Conservation (phyloP, 2,113 vertebrate genomes). For the Grus americana region DNA sequence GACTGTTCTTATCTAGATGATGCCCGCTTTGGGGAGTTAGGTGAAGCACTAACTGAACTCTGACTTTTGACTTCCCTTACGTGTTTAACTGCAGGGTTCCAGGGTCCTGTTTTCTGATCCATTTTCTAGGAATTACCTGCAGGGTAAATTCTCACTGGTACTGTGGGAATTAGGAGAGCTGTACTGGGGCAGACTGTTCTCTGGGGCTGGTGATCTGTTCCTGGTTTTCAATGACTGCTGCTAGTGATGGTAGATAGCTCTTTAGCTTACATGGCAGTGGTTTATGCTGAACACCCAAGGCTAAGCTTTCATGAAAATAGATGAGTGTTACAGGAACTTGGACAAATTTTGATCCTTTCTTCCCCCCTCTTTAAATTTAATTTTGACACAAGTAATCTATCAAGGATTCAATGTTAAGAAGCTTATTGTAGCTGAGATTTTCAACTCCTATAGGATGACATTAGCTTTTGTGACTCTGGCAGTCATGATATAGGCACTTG, state of each 20-base stretch:
- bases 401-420: accelerated
- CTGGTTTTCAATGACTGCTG: background rate
- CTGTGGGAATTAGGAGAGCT: background rate
- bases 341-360: background rate
- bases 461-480: background rate
- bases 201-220: background rate
- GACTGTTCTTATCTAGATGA: background rate
- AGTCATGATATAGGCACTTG: background rate
- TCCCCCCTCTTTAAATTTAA: accelerated
- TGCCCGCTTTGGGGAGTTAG: background rate
- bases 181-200: background rate
- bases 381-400: background rate
- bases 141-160: background rate
- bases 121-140: background rate
- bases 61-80: accelerated
- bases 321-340: background rate
- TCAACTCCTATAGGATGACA: background rate
- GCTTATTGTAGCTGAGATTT: background rate
- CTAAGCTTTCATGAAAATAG: background rate
- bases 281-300: background rate
- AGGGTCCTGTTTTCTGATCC: background rate
- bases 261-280: background rate
- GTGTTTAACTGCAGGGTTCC: background rate
- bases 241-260: background rate
- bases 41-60: background rate